phyloP scores from a whole-genome alignment of 1,140 invertebrate species.

The Drosophila triauraria region DNA sequence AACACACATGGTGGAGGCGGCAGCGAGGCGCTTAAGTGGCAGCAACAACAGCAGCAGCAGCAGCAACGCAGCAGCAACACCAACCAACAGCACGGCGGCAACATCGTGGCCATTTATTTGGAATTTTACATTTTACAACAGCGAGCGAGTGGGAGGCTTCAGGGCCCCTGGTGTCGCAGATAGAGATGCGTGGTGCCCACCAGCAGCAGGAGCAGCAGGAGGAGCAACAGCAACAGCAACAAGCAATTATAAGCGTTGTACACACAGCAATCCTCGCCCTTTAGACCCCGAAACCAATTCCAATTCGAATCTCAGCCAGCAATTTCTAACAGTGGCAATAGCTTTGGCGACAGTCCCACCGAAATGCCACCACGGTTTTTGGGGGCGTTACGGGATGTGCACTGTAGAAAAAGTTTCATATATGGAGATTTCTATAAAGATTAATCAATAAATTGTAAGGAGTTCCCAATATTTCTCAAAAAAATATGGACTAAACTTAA shows the following conservation, averaged over 20 bases:
- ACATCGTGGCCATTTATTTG: constrained; percentile 77
- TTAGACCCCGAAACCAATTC: constrained; percentile 24
- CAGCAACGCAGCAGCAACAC: constrained; percentile 5
- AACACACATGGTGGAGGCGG: constrained; percentile 63
- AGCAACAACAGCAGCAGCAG: constrained; percentile 37
- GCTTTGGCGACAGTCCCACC: constrained; percentile 76
- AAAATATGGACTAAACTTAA: neutral
- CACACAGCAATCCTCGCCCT: constrained; percentile 42
- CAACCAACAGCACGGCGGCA: constrained; percentile 8
- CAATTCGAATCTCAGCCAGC: constrained; percentile 56
- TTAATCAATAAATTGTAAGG: too few relatives aligned
- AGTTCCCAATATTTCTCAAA: too few relatives aligned
- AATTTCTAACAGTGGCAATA: constrained; percentile 82
- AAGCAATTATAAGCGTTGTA: constrained; percentile 79
- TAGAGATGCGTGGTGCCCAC: constrained; percentile 66
- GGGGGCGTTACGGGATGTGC: constrained; percentile 48
- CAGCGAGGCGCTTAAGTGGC: constrained; percentile 68
- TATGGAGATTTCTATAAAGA: too few relatives aligned
- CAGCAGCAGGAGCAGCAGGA: constrained; percentile 26
- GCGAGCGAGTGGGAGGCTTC: constrained; percentile 37
- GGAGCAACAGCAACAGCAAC: constrained; percentile 55
- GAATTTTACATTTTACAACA: constrained; percentile 83
- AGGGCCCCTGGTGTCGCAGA: constrained; percentile 35
- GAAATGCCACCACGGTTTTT: constrained; percentile 23
- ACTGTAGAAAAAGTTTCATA: neutral